These are phyloP conservation scores for Drosophila ercepeae DNA, from an alignment of 1,140 invertebrate species.

Conservation along the genomic window DNA sequence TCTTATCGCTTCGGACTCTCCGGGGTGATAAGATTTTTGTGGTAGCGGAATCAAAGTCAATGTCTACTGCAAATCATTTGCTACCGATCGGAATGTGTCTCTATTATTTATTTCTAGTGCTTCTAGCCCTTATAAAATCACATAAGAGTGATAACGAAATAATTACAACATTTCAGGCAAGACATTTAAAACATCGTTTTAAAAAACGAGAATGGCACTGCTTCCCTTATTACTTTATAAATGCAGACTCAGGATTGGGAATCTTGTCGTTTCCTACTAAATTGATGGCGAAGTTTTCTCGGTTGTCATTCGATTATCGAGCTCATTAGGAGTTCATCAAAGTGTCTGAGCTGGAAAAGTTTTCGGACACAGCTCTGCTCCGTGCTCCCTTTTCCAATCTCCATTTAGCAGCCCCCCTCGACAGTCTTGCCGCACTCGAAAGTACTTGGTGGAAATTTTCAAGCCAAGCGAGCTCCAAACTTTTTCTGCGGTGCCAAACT, in stretches of 20 bases:
- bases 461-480: conserved; percentile 57
- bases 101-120: conserved; percentile 1
- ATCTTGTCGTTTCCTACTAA: background rate
- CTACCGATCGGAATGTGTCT: conserved; percentile 28
- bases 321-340: conserved; percentile 75
- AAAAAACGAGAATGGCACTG: too few species aligned
- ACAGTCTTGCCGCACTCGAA: background rate
- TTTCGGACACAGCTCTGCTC: conserved; percentile 17
- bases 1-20: conserved; percentile 55
- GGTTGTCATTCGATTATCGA: conserved; percentile 44
- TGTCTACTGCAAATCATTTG: conserved; percentile 27
- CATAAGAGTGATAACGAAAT: background rate
- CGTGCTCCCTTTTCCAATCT: background rate
- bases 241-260: too few species aligned
- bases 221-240: too few species aligned
- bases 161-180: background rate
- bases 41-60: conserved; percentile 61
- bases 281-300: background rate
- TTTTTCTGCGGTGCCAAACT: conserved; percentile 47
- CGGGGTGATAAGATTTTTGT: conserved; percentile 55
- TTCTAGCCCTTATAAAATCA: background rate
- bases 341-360: conserved; percentile 41
- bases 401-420: background rate
- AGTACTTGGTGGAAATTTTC: conserved; percentile 60
- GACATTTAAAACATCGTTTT: background rate